phyloP scores from a whole-genome alignment of 2,113 vertebrate genomes.

The Polyodon spathula region DNA sequence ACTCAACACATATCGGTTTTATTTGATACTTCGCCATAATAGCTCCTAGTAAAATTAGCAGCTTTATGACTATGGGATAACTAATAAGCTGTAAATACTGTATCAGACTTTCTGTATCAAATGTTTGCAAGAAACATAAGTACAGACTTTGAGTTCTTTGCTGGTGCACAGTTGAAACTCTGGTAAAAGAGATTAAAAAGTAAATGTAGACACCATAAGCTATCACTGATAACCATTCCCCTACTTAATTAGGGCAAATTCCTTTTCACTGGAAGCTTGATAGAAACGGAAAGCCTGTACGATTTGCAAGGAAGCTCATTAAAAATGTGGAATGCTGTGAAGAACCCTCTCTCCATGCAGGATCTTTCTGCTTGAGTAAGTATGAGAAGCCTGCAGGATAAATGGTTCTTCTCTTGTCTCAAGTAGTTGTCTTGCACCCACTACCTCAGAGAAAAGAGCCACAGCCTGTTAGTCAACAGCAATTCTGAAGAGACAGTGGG shows the following conservation, averaged over 20 bases:
- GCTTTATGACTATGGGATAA: neutral
- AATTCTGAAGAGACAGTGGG: slow-evolving; percentile 73
- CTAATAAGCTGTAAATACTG: neutral
- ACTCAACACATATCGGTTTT: slow-evolving; percentile 1
- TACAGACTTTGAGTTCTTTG: neutral
- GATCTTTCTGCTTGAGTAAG: slow-evolving; percentile 92
- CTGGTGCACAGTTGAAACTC: slow-evolving; percentile 40
- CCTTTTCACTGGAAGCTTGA: slow-evolving; percentile 79
- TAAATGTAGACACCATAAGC: slow-evolving; percentile 71
- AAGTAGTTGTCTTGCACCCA: slow-evolving; percentile 83
- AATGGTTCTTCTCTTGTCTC: slow-evolving; percentile 84
- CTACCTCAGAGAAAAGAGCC: slow-evolving; percentile 84
- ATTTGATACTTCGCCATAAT: neutral
- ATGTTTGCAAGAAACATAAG: slow-evolving; percentile 6
- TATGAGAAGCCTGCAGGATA: slow-evolving; percentile 91
- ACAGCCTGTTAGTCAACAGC: slow-evolving; percentile 91
- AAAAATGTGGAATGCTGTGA: slow-evolving; percentile 84
- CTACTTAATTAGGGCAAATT: slow-evolving; percentile 87
- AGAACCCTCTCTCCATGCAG: slow-evolving; percentile 73
- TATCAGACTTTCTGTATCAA: slow-evolving; percentile 14
- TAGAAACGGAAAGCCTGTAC: slow-evolving; percentile 72
- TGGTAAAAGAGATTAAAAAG: slow-evolving; percentile 73
- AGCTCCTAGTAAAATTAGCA: neutral
- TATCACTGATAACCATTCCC: slow-evolving; percentile 74
- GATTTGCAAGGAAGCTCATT: slow-evolving; percentile 83